Conservation (phyloP, 37 sponge, comb jelly and placozoan genomes). For the Sycon ciliatum region DNA sequence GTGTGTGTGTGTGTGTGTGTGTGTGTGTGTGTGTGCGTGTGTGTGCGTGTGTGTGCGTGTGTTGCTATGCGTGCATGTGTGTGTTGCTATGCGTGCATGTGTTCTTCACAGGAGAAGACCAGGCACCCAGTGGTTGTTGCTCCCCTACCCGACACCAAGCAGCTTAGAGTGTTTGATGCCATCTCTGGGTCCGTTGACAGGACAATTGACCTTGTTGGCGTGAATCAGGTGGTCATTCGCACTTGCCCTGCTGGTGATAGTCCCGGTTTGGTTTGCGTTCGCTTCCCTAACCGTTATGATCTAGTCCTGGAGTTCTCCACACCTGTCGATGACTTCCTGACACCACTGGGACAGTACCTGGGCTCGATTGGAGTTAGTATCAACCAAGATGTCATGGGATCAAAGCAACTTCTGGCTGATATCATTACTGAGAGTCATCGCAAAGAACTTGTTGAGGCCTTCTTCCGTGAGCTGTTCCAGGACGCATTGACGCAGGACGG, state of each 20-base stretch:
- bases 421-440: slow-evolving; percentile 63
- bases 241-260: slow-evolving; percentile 45
- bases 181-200: no score
- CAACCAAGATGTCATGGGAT: background rate
- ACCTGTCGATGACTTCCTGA: slow-evolving; percentile 38
- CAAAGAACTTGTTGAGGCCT: slow-evolving; percentile 63
- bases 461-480: slow-evolving; percentile 72
- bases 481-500: background rate
- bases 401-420: slow-evolving; percentile 27
- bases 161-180: no score
- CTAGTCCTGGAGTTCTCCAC: slow-evolving; percentile 37
- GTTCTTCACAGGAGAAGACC: no score
- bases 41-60: no score
- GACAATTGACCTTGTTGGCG: slow-evolving; percentile 55
- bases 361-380: background rate
- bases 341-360: slow-evolving; percentile 32
- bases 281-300: slow-evolving; percentile 65
- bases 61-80: no score
- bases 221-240: slow-evolving; percentile 29
- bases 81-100: no score
- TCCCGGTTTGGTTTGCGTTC: slow-evolving; percentile 32
- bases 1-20: no score
- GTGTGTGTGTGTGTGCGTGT: no score
- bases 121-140: no score
- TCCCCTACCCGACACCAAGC: no score